Evolutionary conservation across 1,140 invertebrate species (phyloP).

Genomic region (Eufriesea mexicana): DNA sequence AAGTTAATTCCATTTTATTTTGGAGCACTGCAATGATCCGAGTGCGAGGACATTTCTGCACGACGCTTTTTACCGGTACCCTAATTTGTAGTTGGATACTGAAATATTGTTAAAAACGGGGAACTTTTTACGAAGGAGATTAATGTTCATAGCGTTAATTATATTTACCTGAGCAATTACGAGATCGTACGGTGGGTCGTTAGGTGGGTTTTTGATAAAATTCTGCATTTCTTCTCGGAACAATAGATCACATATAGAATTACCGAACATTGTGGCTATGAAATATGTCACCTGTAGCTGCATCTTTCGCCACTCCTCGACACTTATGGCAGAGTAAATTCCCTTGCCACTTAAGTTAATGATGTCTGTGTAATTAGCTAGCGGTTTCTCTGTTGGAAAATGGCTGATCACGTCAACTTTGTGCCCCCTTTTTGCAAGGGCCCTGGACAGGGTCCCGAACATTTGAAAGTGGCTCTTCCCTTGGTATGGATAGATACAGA

Average conservation of each 20-base stretch:
- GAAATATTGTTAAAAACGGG: no score
- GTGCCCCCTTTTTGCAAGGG: conserved; percentile 71
- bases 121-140: no score
- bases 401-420: conserved; percentile 70
- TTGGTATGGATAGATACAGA: conserved; percentile 69
- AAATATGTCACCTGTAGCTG: background rate
- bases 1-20: no score
- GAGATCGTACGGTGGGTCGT: conserved; percentile 66
- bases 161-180: conserved; percentile 43
- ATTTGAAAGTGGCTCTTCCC: conserved; percentile 71
- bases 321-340: no score
- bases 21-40: no score
- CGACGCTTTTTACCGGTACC: no score
- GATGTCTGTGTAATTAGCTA: conserved; percentile 69
- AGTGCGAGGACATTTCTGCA: no score
- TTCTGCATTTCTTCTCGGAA: conserved; percentile 52
- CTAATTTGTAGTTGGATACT: no score
- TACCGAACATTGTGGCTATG: background rate
- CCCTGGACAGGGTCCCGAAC: conserved; percentile 67
- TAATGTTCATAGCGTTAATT: no score
- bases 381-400: conserved; percentile 50
- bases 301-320: no score
- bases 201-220: conserved; percentile 67
- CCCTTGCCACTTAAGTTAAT: conserved; percentile 12
- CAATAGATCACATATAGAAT: no score